Base-by-base conservation (phyloP, 2,113 vertebrate species). In the Reinhardtius hippoglossoides region DNA sequence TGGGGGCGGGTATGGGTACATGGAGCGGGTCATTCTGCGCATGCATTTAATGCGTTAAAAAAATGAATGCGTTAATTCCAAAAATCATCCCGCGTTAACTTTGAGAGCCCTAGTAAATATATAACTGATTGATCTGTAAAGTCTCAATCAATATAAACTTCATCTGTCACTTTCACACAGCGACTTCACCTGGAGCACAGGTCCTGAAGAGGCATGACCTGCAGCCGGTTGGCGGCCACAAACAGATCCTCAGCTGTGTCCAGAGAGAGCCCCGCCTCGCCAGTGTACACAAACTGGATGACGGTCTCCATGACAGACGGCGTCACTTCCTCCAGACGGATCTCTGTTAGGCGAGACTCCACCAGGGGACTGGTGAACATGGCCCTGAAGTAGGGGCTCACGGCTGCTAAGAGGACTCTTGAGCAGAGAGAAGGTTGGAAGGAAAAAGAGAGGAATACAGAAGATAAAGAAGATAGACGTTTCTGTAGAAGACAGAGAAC, bases 351-450 rank as follows among this genome's bases (percentile, higher is more conserved):
- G 54, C 94, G 93, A 14, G 94, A 95, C 90, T 96, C 95, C 4
- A 94, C 95, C 81, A 96, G 89, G 0, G 95, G 94, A 74, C 94
- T 95, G 72, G 95, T 96, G 85, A 96, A 96, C 94, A 96, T 95
- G 58, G 94, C 95, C 35, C 93, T 91, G 66, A 96, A 96, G 75
- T 96, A 96, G 0, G 95, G 95, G 58, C 95, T 96, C 64, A 96
- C 94, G 0, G 95, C 95, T 0, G 95, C 94, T 59, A 96, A 69
- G 21, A 96, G 91, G 56, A 95, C 94, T 87, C 95, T 96, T 96
- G 75, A 55, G 26, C 18, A 27, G 46, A 63, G n/a, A 18, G 9
- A 50, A 50, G 20, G 8, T n/a, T 20, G 50, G 6, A 54, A 44
- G 61, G 16, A 4, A 27, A n/a, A 8, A 35, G 31, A 61, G 27